A percentile compares a stretch with the other conserved stretches of the same genome.
phyloP scores from a whole-genome alignment of 2,888 invertebrate species.

The Spodoptera exigua region DNA sequence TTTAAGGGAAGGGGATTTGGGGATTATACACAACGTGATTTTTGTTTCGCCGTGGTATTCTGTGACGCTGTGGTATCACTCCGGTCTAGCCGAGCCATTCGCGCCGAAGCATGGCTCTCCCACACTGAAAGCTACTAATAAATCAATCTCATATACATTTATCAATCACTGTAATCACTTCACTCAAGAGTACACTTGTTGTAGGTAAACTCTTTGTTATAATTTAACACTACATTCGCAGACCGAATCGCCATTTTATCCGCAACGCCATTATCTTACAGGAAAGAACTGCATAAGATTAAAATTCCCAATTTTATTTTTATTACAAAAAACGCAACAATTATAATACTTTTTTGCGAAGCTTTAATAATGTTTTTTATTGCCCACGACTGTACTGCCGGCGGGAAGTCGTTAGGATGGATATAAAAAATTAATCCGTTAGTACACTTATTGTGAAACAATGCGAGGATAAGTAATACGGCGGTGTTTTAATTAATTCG shows the following conservation, averaged over 20 bases:
- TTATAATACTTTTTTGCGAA: slow-evolving; percentile 42
- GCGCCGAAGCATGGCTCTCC: no score
- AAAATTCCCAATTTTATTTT: slow-evolving; percentile 61
- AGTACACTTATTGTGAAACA: slow-evolving; percentile 40
- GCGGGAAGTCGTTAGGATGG: slow-evolving; percentile 52
- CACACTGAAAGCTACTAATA: no score
- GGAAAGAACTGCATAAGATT: slow-evolving; percentile 49
- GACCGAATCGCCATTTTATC: slow-evolving; percentile 44
- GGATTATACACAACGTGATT: no score
- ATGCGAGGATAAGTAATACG: slow-evolving; percentile 20
- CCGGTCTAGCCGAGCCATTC: no score
- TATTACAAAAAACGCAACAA: slow-evolving; percentile 46
- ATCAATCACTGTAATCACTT: no score
- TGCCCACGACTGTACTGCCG: slow-evolving; percentile 21
- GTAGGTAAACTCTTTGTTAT: slow-evolving; percentile 32
- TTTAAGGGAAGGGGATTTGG: no score
- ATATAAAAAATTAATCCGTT: slow-evolving; percentile 50
- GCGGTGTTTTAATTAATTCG: slow-evolving; percentile 26
- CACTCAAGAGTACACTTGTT: no score
- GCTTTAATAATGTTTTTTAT: slow-evolving; percentile 53
- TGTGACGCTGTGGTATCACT: no score
- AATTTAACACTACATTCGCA: slow-evolving; percentile 22
- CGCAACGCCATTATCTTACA: slow-evolving; percentile 32
- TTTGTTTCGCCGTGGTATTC: no score
- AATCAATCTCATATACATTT: no score